phyloP scores from a whole-genome alignment of 2,113 vertebrate species.

The Tapirus terrestris region DNA sequence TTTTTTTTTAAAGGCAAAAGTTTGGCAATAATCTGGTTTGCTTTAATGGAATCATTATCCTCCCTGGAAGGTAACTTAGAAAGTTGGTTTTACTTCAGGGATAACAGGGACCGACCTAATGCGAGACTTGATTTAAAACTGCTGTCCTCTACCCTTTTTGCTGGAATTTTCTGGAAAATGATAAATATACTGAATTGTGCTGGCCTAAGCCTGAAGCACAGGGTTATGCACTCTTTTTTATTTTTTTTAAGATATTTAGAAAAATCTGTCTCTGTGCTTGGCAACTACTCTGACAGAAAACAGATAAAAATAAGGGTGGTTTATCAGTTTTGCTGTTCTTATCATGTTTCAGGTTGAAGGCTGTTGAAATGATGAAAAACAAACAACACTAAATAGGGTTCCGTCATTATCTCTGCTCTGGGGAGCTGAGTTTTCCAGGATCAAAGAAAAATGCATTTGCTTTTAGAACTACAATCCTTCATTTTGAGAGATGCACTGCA shows the following conservation, averaged over 20 bases:
- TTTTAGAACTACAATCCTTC: constrained; percentile 76
- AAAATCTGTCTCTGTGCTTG: constrained; percentile 76
- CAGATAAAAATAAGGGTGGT: constrained; percentile 78
- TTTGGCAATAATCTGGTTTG: constrained; percentile 57
- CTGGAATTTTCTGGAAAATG: constrained; percentile 60
- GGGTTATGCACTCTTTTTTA: constrained; percentile 51
- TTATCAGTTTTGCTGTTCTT: constrained; percentile 80
- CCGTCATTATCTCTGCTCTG: constrained; percentile 66
- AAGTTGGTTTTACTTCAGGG: not conserved
- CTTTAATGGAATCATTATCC: constrained; percentile 24
- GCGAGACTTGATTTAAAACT: constrained; percentile 60
- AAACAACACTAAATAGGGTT: constrained; percentile 76
- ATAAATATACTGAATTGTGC: constrained; percentile 66
- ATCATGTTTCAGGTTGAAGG: constrained; percentile 78
- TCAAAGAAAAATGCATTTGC: constrained; percentile 79
- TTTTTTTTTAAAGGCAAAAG: not conserved
- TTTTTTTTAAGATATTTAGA: constrained; percentile 60
- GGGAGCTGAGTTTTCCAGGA: constrained; percentile 72
- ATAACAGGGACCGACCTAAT: not conserved
- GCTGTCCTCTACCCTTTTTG: constrained; percentile 28
- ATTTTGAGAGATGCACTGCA: constrained; percentile 65
- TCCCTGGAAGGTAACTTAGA: constrained; percentile 15
- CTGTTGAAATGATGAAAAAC: constrained; percentile 80
- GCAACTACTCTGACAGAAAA: constrained; percentile 71
- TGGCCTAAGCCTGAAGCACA: constrained; percentile 56